Conservation (phyloP, 2,888 invertebrate species). For the Osedax frankpressi region DNA sequence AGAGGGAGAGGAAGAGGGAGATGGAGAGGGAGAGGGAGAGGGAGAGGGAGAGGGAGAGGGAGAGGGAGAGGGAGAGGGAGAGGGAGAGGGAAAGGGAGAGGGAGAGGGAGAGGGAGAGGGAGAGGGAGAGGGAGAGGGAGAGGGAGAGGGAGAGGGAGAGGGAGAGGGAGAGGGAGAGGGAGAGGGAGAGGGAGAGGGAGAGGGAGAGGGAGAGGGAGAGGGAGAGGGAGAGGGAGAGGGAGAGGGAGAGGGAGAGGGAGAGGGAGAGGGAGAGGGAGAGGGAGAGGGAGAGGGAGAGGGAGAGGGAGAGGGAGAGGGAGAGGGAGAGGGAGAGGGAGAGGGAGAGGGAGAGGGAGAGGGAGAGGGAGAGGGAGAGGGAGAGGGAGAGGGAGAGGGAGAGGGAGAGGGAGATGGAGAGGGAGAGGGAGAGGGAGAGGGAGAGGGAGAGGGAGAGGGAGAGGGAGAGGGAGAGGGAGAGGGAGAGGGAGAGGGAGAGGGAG, state of each 20-base stretch:
- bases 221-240: background rate
- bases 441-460: background rate
- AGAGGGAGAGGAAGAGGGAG: too few species aligned
- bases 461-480: background rate
- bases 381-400: constrained; percentile 3
- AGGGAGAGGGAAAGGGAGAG: background rate
- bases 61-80: background rate
- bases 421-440: constrained; percentile 2
- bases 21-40: background rate
- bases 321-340: too few species aligned
- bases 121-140: background rate
- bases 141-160: background rate
- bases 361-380: too few species aligned
- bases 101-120: background rate
- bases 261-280: background rate
- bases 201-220: background rate
- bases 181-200: background rate
- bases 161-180: background rate
- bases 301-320: too few species aligned
- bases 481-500: constrained; percentile 2
- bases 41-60: background rate
- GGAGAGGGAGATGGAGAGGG: constrained; percentile 1
- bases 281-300: too few species aligned
- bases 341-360: too few species aligned
- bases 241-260: background rate